Evolutionary conservation across 2,888 invertebrate genomes (phyloP).

Genomic region (Pachycephus smyrnensis): DNA sequence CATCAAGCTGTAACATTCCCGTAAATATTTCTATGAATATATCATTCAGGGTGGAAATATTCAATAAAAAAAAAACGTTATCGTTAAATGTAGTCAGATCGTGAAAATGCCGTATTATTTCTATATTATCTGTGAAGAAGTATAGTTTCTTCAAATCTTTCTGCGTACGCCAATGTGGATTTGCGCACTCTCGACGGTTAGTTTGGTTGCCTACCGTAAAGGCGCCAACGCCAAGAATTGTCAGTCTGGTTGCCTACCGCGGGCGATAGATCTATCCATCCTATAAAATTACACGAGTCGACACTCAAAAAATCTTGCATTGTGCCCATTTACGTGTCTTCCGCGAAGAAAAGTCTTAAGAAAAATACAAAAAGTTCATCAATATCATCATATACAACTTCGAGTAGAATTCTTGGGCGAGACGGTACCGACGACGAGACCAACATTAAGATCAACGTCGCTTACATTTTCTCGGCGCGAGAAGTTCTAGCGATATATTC

Average conservation of each 20-base stretch:
- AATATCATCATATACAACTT: background rate
- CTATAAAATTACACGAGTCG: slow-evolving; percentile 9
- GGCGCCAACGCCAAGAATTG: slow-evolving; percentile 40
- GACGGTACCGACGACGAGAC: background rate
- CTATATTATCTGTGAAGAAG: background rate
- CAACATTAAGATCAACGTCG: background rate
- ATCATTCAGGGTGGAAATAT: background rate
- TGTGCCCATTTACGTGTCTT: slow-evolving; percentile 13
- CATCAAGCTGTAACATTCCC: slow-evolving; percentile 75
- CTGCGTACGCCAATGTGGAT: slow-evolving; percentile 1
- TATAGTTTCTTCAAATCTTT: background rate
- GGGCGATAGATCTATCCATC: slow-evolving; percentile 43
- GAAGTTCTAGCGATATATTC: background rate
- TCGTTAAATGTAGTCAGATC: background rate
- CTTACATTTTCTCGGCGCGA: background rate
- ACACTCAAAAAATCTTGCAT: slow-evolving; percentile 16
- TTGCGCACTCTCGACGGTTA: slow-evolving; percentile 35
- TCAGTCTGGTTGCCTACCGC: slow-evolving; percentile 55
- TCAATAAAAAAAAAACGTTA: background rate
- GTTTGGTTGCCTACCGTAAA: slow-evolving; percentile 38
- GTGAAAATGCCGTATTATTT: background rate
- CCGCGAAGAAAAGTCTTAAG: background rate
- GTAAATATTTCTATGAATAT: background rate
- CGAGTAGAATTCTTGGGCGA: background rate
- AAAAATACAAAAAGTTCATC: background rate